A percentile compares a stretch with the other conserved stretches of the same genome.
These are phyloP conservation scores for Neolamprologus longior DNA, from an alignment of 2,113 vertebrate genomes.

Conservation along the genomic window DNA sequence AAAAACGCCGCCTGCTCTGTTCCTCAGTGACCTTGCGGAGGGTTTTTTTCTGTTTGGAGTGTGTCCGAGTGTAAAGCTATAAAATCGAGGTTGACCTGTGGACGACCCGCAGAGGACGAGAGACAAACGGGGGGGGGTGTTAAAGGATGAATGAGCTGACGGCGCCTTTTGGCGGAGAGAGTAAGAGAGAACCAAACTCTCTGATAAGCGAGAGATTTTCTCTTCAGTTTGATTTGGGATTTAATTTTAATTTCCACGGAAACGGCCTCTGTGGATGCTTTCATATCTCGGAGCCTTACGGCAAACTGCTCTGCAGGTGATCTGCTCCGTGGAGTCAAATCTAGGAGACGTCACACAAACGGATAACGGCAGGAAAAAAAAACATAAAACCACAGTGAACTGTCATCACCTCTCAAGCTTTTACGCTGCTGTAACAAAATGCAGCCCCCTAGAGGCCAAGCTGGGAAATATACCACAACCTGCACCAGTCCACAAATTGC, in stretches of 20 bases:
- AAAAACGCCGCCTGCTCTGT: conserved; percentile 1
- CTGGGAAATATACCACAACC: neutral
- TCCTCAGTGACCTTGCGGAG: conserved; percentile 21
- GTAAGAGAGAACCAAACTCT: neutral
- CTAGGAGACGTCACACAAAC: neutral
- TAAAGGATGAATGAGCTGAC: neutral
- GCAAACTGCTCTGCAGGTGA: neutral
- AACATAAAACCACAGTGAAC: neutral
- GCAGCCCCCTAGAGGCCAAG: conserved; percentile 58
- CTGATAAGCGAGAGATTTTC: neutral
- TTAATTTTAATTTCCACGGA: neutral
- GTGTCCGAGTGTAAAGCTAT: conserved; percentile 43
- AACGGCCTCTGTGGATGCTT: neutral
- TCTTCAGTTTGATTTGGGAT: neutral
- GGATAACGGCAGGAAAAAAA: neutral
- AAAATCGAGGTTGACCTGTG: conserved; percentile 48
- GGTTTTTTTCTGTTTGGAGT: neutral
- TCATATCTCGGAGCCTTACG: neutral
- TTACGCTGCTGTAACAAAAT: neutral
- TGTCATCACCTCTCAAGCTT: neutral
- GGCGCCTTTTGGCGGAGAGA: neutral
- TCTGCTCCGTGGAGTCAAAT: neutral
- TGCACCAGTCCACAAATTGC: neutral
- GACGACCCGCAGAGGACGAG: conserved; percentile 47
- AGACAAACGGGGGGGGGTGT: neutral